These are phyloP conservation scores for Ornithorhynchus anatinus DNA, from an alignment of 2,113 vertebrate genomes.

Conservation along the genomic window DNA sequence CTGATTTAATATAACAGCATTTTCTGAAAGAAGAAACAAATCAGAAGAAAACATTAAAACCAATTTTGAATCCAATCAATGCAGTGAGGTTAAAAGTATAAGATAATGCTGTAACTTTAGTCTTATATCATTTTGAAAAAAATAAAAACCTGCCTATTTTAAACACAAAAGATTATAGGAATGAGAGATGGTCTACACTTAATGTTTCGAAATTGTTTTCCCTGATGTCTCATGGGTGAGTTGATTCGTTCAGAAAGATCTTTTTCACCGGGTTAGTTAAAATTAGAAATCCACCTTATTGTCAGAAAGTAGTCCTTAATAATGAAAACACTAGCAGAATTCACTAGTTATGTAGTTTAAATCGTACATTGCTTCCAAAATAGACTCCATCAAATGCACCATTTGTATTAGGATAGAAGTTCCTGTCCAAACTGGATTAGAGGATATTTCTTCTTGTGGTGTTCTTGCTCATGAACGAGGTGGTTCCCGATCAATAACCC, in stretches of 20 bases:
- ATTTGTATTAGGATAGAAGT: background rate
- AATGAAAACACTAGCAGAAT: background rate
- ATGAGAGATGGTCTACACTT: background rate
- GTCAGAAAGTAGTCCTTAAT: background rate
- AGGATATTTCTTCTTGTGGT: background rate
- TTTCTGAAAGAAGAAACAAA: too few relatives aligned
- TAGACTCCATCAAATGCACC: background rate
- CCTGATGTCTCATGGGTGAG: background rate
- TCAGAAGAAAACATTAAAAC: too few relatives aligned
- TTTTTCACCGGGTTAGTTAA: background rate
- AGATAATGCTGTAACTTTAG: too few relatives aligned
- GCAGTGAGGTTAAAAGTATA: too few relatives aligned
- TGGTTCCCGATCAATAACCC: background rate
- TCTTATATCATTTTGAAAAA: too few relatives aligned
- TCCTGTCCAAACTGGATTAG: background rate
- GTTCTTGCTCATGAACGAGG: background rate
- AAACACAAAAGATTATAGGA: background rate
- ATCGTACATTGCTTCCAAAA: background rate
- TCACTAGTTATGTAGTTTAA: background rate
- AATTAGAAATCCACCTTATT: background rate
- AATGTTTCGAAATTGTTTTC: background rate
- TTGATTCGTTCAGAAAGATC: background rate
- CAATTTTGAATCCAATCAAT: too few relatives aligned
- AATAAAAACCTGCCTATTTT: too few relatives aligned
- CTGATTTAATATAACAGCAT: too few relatives aligned